Conservation (phyloP, 1,140 invertebrate genomes). For the Amphibalanus amphitrite region DNA sequence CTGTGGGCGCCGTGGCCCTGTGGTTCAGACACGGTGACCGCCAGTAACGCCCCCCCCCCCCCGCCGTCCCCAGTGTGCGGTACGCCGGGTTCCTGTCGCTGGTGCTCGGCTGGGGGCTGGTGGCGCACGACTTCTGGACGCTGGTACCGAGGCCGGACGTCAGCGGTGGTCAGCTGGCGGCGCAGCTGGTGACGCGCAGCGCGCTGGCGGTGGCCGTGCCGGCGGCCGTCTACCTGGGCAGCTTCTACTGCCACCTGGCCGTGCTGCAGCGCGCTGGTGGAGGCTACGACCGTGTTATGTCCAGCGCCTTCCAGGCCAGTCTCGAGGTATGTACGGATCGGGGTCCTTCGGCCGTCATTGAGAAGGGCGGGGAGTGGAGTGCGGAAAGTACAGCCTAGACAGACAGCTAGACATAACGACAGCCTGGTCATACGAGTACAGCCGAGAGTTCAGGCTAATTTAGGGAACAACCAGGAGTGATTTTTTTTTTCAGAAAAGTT, state of each 20-base stretch:
- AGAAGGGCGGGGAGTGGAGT: too few species aligned
- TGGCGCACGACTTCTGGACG: conserved; percentile 61
- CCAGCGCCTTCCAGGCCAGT: conserved; percentile 91
- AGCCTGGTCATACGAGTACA: too few species aligned
- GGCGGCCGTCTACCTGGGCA: conserved; percentile 48
- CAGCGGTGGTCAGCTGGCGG: conserved; percentile 31
- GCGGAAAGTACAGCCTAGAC: too few species aligned
- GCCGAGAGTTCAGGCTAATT: too few species aligned
- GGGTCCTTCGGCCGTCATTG: too few species aligned
- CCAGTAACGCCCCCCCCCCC: too few species aligned
- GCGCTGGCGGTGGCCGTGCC: conserved; percentile 44
- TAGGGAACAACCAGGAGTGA: too few species aligned
- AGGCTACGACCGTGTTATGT: conserved; percentile 90
- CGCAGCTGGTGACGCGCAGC: conserved; percentile 37
- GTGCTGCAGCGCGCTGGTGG: conserved; percentile 64
- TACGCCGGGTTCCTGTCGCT: conserved; percentile 75
- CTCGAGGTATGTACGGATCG: conserved; percentile 44
- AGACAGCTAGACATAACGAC: too few species aligned
- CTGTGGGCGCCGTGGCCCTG: too few species aligned
- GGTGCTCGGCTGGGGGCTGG: conserved; percentile 46
- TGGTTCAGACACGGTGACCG: too few species aligned
- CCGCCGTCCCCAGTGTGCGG: conserved; percentile 48
- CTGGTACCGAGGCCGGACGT: conserved; percentile 32
- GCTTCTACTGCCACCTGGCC: conserved; percentile 77
- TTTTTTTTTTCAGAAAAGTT: too few species aligned